Percentiles rank a stretch among this genome's conserved stretches.
Conservation (phyloP, 2,888 invertebrate genomes). For the Coremacera marginata region DNA sequence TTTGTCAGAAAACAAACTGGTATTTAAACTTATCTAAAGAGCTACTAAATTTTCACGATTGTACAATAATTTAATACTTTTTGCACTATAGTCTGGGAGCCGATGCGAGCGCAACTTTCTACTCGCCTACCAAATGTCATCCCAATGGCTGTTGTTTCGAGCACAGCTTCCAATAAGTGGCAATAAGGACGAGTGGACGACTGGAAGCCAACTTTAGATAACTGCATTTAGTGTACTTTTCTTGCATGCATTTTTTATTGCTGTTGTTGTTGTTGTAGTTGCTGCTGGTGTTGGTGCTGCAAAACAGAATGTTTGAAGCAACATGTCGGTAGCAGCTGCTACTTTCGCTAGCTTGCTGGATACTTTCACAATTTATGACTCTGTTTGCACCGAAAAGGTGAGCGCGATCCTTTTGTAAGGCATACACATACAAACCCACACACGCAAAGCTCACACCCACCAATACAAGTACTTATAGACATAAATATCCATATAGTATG, state of each 20-base stretch:
- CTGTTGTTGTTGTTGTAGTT: neutral
- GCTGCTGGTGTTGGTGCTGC: neutral
- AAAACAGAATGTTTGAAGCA: neutral
- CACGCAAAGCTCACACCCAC: neutral
- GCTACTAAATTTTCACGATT: no score
- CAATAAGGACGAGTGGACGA: neutral
- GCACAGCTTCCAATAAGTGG: conserved; percentile 18
- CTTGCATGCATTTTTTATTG: neutral
- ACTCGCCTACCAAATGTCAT: no score
- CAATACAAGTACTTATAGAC: neutral
- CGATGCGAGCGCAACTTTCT: no score
- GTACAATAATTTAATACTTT: no score
- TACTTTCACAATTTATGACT: conserved; percentile 36
- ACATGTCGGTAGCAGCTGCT: conserved; percentile 30
- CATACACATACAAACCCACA: neutral
- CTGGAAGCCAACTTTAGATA: conserved; percentile 18
- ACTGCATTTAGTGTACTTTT: conserved; percentile 25
- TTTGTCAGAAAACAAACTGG: no score
- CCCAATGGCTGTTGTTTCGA: neutral
- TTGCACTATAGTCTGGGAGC: no score
- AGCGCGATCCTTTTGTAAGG: conserved; percentile 22
- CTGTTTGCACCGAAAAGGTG: conserved; percentile 36
- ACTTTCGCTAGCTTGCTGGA: neutral
- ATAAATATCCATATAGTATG: conserved; percentile 4
- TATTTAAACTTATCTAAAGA: no score